Base-by-base conservation (phyloP, 2,797 vertebrate genomes). In the Menidia menidia region DNA sequence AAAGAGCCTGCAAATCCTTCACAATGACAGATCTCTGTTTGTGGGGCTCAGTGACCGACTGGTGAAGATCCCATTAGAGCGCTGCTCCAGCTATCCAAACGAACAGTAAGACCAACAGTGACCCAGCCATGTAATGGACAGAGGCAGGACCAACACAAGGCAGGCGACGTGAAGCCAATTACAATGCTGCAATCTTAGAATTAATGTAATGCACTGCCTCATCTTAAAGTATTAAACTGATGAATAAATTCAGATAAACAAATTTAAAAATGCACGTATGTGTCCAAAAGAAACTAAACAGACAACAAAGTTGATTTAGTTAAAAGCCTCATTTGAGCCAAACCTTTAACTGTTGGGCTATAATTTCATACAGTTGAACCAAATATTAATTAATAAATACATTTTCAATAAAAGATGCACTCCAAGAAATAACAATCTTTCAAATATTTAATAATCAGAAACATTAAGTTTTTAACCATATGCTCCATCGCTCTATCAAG, bases 1-100 rank as follows among this genome's bases (percentile, higher is more conserved):
- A 81, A 92, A 92, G 80, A 98, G 95, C 83, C 93, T 99, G 61
- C 92, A 94, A 82, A 96, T 99, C 75, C 93, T 97, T 18, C 96
- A 97, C 66, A 95, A 94, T 45, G 95, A 95, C 89, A 95, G 97
- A 10, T 94, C 95, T 41, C 84, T 99, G 56, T 97, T 96, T 4
- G 97, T 97, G 67, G 97, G 97, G 5, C 94, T 98, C 3, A 92
- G 87, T 39, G 95, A 95, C 70, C 93, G 96, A 1, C 93, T 98
- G 76, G 89, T 96, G 88, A 97, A 96, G 86, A 93, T 99, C 56
- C 96, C 96, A 0, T 86, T 99, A 77, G 96, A 96, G 90, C 90
- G 93, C 73, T 95, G 94, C 80, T 90, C 89, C 60, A 89, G 59
- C 75, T 89, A 94, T 59, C 68, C 67, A 14, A 75, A 86, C 0